phyloP scores from a whole-genome alignment of 2,113 vertebrate species.

The Pontoporia blainvillei region DNA sequence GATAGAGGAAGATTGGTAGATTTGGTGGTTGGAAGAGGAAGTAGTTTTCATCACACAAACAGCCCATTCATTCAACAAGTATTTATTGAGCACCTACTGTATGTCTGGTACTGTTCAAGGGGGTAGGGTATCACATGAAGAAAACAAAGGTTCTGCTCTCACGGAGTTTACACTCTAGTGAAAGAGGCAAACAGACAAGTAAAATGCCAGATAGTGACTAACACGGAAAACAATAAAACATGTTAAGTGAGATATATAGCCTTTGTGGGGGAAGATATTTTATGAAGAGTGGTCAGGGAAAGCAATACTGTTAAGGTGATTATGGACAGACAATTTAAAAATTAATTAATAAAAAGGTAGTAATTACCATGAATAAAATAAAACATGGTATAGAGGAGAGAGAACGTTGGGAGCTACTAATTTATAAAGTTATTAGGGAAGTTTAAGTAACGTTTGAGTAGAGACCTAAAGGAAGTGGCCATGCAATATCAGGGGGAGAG shows the following conservation, averaged over 20 bases:
- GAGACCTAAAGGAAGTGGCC: background rate
- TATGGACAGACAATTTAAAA: background rate
- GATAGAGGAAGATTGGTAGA: background rate
- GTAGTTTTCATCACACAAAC: background rate
- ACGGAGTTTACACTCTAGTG: background rate
- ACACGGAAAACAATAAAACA: background rate
- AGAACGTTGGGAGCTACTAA: background rate
- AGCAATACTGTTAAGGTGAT: background rate
- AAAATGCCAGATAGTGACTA: background rate
- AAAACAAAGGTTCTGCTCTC: constrained; percentile 2
- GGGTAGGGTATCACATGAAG: background rate
- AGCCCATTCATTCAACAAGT: background rate
- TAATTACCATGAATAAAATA: constrained; percentile 5
- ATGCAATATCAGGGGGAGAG: background rate
- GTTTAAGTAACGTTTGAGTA: background rate
- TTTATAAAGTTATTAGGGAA: background rate
- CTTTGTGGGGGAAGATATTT: background rate
- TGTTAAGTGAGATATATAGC: background rate
- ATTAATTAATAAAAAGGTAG: background rate
- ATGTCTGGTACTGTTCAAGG: background rate
- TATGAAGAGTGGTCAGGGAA: background rate
- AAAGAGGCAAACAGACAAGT: background rate
- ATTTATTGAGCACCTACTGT: background rate
- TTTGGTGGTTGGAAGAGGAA: background rate
- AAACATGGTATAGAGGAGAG: background rate